A percentile compares a stretch with the other conserved stretches of the same genome.
Evolutionary conservation across 1,140 invertebrate genomes (phyloP).

Genomic region (Aculops lycopersici): DNA sequence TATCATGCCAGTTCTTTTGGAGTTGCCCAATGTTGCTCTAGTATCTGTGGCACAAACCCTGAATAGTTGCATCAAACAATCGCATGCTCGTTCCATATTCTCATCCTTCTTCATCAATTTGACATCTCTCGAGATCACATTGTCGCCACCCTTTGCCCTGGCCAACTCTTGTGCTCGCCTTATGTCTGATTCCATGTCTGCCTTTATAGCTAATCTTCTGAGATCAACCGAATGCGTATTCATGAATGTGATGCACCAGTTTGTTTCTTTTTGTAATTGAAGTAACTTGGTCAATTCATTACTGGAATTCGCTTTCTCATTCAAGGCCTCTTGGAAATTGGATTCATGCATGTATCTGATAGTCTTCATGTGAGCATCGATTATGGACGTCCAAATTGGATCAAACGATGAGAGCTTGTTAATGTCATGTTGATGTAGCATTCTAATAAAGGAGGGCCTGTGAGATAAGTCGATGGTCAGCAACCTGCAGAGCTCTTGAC

Average conservation of each 20-base stretch:
- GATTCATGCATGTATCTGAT: slow-evolving; percentile 16
- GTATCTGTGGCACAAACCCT: slow-evolving; percentile 71
- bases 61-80: slow-evolving; percentile 70
- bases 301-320: slow-evolving; percentile 37
- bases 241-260: slow-evolving; percentile 73
- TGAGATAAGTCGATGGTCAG: too few species aligned
- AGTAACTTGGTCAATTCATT: slow-evolving; percentile 47
- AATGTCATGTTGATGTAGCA: slow-evolving; percentile 31
- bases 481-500: too few species aligned
- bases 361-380: slow-evolving; percentile 39
- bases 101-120: slow-evolving; percentile 22
- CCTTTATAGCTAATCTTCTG: slow-evolving; percentile 30
- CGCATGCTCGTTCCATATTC: slow-evolving; percentile 66
- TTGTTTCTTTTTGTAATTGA: slow-evolving; percentile 64
- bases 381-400: slow-evolving; percentile 40
- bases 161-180: neutral
- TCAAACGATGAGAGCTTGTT: slow-evolving; percentile 33
- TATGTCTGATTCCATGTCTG: slow-evolving; percentile 8
- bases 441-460: too few species aligned
- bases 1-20: slow-evolving; percentile 80
- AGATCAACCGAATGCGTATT: slow-evolving; percentile 58
- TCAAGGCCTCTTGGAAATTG: slow-evolving; percentile 39
- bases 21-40: slow-evolving; percentile 45
- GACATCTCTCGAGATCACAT: too few species aligned
- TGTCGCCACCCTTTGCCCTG: slow-evolving; percentile 2